Percentiles rank a stretch among this genome's conserved stretches.
Evolutionary conservation across 2,888 invertebrate species (phyloP).

Genomic region (Amphipoea lucens): DNA sequence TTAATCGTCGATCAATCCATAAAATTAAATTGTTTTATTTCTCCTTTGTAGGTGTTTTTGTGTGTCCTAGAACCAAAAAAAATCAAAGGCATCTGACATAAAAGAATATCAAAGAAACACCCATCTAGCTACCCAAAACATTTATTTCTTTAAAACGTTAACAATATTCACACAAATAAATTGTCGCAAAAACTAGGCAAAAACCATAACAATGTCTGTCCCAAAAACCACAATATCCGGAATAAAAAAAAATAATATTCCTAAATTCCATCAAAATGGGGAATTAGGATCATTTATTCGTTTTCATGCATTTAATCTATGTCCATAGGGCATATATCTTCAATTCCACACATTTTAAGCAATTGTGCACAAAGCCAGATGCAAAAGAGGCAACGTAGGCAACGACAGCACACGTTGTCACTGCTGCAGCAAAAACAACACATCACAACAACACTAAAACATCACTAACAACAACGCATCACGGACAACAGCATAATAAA

Average conservation of each 20-base stretch:
- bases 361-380: too few species aligned
- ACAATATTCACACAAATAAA: neutral
- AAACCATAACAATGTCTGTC: neutral
- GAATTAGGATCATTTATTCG: too few species aligned
- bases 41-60: neutral
- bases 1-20: neutral
- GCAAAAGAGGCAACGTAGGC: too few species aligned
- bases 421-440: too few species aligned
- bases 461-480: neutral
- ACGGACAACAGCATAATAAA: too few species aligned
- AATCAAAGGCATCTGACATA: neutral
- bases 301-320: too few species aligned
- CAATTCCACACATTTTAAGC: too few species aligned
- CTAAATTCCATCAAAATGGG: too few species aligned
- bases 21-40: constrained; percentile 4
- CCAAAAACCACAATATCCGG: neutral
- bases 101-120: neutral
- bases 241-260: neutral
- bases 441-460: too few species aligned
- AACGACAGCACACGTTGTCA: too few species aligned
- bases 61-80: too few species aligned
- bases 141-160: neutral
- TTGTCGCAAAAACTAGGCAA: neutral
- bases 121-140: neutral
- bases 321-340: too few species aligned